A percentile compares a stretch with the other conserved stretches of the same genome.
phyloP scores from a whole-genome alignment of 2,797 vertebrate species.

The Pantherophis alleghaniensis region DNA sequence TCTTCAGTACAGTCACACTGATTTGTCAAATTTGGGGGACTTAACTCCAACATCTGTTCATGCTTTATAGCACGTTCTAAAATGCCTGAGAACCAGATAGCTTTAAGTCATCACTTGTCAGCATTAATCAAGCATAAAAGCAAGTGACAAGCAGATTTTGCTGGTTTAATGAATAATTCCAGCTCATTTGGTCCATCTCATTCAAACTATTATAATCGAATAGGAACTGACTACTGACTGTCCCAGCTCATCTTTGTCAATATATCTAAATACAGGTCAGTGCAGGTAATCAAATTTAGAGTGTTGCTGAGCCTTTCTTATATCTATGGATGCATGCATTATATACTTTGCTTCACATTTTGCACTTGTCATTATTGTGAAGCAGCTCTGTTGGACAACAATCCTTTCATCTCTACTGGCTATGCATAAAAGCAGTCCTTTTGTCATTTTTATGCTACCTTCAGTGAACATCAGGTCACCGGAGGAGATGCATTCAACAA shows the following conservation, averaged over 20 bases:
- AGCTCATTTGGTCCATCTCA: constrained; percentile 59
- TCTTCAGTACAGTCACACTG: neutral
- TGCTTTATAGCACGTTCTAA: constrained; percentile 15
- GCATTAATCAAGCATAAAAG: constrained; percentile 58
- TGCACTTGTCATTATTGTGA: constrained; percentile 8
- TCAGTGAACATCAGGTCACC: neutral
- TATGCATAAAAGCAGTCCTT: neutral
- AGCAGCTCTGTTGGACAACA: constrained; percentile 7
- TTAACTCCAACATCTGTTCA: neutral
- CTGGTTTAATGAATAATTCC: constrained; percentile 67
- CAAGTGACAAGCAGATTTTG: constrained; percentile 61
- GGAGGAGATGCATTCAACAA: neutral
- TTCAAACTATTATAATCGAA: constrained; percentile 48
- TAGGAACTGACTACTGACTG: constrained; percentile 57
- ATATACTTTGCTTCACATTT: neutral
- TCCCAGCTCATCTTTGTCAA: constrained; percentile 57
- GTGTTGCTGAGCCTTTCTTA: neutral
- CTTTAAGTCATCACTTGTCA: constrained; percentile 25
- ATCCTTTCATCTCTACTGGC: neutral
- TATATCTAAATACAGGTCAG: constrained; percentile 55
- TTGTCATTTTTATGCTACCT: constrained; percentile 6
- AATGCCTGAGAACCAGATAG: constrained; percentile 2
- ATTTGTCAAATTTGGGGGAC: constrained; percentile 1
- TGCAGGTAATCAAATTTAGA: constrained; percentile 50
- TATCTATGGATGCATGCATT: neutral